These are phyloP conservation scores for Choristoneura fumiferana DNA, from an alignment of 1,140 invertebrate species.

Conservation along the genomic window DNA sequence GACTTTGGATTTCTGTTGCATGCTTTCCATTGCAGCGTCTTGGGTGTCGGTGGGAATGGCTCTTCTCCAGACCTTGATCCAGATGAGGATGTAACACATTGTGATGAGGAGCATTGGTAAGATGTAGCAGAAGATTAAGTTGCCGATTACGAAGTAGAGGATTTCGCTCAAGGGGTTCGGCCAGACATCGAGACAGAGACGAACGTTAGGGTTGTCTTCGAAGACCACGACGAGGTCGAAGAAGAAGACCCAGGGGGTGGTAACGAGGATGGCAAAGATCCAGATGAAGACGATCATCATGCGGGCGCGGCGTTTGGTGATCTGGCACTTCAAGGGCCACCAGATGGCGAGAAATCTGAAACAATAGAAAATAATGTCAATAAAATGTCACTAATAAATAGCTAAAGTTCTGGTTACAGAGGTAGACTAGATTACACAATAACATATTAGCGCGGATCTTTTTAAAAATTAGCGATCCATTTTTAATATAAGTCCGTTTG, in stretches of 20 bases:
- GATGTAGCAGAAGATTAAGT: slow-evolving; percentile 95
- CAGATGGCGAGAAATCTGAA: slow-evolving; percentile 97
- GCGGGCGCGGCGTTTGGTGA: slow-evolving; percentile 90
- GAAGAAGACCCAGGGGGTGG: slow-evolving; percentile 93
- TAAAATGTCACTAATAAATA: no score
- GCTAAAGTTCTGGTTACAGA: no score
- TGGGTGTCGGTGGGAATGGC: slow-evolving; percentile 94
- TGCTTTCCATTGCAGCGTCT: slow-evolving; percentile 93
- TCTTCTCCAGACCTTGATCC: slow-evolving; percentile 93
- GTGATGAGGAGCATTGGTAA: slow-evolving; percentile 94
- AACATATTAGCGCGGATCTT: no score
- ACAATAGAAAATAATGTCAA: slow-evolving; percentile 51
- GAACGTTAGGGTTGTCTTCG: slow-evolving; percentile 83
- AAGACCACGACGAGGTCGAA: slow-evolving; percentile 90
- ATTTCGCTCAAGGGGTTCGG: slow-evolving; percentile 88
- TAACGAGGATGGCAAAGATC: slow-evolving; percentile 90
- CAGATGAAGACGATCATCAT: slow-evolving; percentile 95
- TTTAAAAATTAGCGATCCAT: no score
- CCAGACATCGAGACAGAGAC: slow-evolving; percentile 92
- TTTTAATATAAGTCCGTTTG: no score
- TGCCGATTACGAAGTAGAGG: slow-evolving; percentile 93
- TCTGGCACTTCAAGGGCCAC: slow-evolving; percentile 95
- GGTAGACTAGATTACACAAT: no score
- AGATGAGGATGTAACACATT: slow-evolving; percentile 95
- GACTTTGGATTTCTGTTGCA: slow-evolving; percentile 95